Evolutionary conservation across 2,797 vertebrate species (phyloP).

Genomic region (Paratrypauchen microcephalus): DNA sequence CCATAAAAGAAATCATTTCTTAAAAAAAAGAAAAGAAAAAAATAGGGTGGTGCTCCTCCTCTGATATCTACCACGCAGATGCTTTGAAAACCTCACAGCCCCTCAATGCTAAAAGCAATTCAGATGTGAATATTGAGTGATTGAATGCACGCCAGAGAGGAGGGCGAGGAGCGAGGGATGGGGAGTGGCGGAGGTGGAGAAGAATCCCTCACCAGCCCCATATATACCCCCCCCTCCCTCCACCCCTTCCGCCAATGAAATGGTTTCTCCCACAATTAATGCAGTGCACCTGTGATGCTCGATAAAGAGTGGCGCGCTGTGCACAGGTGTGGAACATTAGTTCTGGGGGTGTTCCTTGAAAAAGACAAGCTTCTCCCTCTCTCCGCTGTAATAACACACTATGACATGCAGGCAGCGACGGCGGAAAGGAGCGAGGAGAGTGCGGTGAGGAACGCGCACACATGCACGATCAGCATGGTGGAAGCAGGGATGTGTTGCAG

Average conservation of each 20-base stretch:
- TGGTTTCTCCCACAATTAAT: conserved; percentile 85
- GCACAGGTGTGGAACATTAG: conserved; percentile 88
- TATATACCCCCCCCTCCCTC: background rate
- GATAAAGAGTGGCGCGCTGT: conserved; percentile 83
- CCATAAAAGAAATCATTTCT: conserved; percentile 48
- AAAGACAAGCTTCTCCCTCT: conserved; percentile 73
- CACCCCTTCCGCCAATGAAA: conserved; percentile 55
- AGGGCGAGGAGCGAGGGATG: conserved; percentile 37
- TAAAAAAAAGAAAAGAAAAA: conserved; percentile 56
- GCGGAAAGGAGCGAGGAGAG: conserved; percentile 18
- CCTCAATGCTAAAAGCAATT: conserved; percentile 75
- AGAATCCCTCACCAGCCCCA: conserved; percentile 51
- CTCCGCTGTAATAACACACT: conserved; percentile 68
- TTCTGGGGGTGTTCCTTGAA: conserved; percentile 85
- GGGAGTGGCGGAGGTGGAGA: conserved; percentile 20
- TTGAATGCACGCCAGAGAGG: conserved; percentile 76
- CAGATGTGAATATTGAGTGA: conserved; percentile 76
- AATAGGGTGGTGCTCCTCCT: conserved; percentile 69
- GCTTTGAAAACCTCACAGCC: conserved; percentile 67
- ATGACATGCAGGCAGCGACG: conserved; percentile 48
- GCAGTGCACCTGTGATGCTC: conserved; percentile 85
- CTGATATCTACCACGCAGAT: conserved; percentile 72
- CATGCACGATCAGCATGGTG: conserved; percentile 7
- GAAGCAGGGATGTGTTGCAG: conserved; percentile 39
- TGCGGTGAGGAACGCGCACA: conserved; percentile 2